Base-by-base conservation (phyloP, 2,797 vertebrate genomes). In the Buphagus erythrorhynchus region DNA sequence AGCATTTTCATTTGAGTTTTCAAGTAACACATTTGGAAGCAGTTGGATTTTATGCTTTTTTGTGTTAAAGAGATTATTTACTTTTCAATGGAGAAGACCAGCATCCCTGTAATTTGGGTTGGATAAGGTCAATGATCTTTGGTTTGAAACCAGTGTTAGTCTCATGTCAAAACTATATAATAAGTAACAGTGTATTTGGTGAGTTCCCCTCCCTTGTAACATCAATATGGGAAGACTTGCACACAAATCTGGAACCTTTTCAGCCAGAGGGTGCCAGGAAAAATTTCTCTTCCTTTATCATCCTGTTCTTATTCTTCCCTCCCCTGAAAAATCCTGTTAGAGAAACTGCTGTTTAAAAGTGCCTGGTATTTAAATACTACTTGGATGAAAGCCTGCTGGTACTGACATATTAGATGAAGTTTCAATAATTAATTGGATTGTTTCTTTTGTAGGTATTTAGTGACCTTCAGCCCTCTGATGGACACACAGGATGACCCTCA, bases 401-500 rank as follows among this genome's bases (percentile, higher is more conserved):
- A 28, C 15, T 77, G 38, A 36, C 8, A 8, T 42, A 15, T 5
- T 55, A 20, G 33, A 43, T 89, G 20, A 78, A 54, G 29, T 58
- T 58, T 49, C 2, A 9, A 1, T 29, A 49, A 12, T 65, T n/a
- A 46, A 46, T 36, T 33, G 17, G 5, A 16, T 66, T 43, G 2
- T 72, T 90, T 88, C 16, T 40, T 86, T 92, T 94, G 10, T 88
- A 99, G 99, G 85, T 99, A 99, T 61, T 98, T 99, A 91, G 99
- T 99, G 93, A 99, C 99, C 13, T 99, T 99, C 97, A 99, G 99
- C 96, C 99, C 99, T 22, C 98, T 99, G 69, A 99, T 99, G 99
- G 99, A 99, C 98, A 99, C 99, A 0, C 99, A 99, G 96, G 99
- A 99, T 84, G 99, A 99, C 91, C 99, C 99, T 54, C 99, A 99